Evolutionary conservation across 2,888 invertebrate species (phyloP).

Genomic region (Koerneria pararmatus): DNA sequence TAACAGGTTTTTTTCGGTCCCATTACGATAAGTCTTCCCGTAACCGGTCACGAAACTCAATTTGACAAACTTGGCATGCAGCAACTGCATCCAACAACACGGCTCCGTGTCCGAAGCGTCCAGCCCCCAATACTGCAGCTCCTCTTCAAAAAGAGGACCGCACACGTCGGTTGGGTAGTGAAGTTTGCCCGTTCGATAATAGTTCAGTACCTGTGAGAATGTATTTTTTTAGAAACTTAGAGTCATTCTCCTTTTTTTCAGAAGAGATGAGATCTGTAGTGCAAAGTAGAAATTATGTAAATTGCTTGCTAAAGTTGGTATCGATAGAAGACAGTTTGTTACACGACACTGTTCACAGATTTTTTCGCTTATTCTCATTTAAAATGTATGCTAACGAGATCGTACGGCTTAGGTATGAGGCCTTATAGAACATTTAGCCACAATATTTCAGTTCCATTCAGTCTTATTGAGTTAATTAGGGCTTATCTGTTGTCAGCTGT

Average conservation of each 20-base stretch:
- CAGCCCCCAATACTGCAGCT: constrained; percentile 94
- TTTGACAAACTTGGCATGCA: constrained; percentile 38
- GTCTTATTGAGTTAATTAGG: too few relatives aligned
- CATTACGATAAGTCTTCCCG: not conserved
- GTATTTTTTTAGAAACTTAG: not conserved
- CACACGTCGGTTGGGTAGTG: constrained; percentile 99
- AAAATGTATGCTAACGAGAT: too few relatives aligned
- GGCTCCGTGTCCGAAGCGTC: constrained; percentile 99
- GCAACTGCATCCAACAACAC: constrained; percentile 87
- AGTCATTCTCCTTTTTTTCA: not conserved
- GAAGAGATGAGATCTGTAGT: too few relatives aligned
- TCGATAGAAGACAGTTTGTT: too few relatives aligned
- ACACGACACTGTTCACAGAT: too few relatives aligned
- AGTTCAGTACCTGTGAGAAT: constrained; percentile 77
- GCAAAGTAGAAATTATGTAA: too few relatives aligned
- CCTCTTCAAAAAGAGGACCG: constrained; percentile 94
- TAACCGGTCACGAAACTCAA: not conserved
- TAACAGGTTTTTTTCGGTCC: not conserved
- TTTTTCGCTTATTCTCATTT: too few relatives aligned
- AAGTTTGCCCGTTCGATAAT: constrained; percentile 73
- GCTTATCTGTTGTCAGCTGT: too few relatives aligned
- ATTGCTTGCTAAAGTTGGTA: too few relatives aligned
- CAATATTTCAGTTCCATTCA: too few relatives aligned
- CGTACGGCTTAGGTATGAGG: too few relatives aligned
- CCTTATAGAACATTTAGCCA: too few relatives aligned